Percentiles rank a stretch among this genome's conserved stretches.
phyloP scores from a whole-genome alignment of 2,888 invertebrate genomes.

The Temnothorax unifasciatus region DNA sequence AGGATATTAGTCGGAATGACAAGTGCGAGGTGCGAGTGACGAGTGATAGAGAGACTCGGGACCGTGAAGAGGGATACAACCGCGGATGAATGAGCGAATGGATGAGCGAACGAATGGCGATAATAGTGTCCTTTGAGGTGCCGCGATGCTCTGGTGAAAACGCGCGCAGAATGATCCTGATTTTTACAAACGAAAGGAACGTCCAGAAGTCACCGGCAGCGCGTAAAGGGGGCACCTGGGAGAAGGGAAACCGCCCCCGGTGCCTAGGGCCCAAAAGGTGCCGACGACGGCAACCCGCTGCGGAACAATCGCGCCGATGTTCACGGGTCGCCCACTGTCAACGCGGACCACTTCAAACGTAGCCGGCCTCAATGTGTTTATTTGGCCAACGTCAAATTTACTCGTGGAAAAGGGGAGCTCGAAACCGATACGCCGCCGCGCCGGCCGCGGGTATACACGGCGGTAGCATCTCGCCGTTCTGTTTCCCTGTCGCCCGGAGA shows the following conservation, averaged over 20 bases:
- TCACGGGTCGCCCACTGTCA: conserved; percentile 74
- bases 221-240: conserved; percentile 40
- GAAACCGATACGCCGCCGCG: conserved; percentile 56
- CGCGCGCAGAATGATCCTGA: conserved; percentile 69
- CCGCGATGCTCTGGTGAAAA: conserved; percentile 38
- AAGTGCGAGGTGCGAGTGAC: conserved; percentile 33
- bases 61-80: neutral
- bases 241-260: conserved; percentile 59
- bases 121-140: conserved; percentile 69
- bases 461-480: conserved; percentile 52
- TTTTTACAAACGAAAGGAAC: conserved; percentile 59
- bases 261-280: conserved; percentile 55
- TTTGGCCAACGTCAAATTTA: conserved; percentile 86
- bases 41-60: conserved; percentile 31
- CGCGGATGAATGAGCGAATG: conserved; percentile 41
- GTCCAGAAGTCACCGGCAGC: conserved; percentile 51
- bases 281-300: conserved; percentile 64
- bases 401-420: conserved; percentile 71
- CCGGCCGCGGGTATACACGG: conserved; percentile 17
- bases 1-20: neutral
- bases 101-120: conserved; percentile 59
- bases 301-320: conserved; percentile 72
- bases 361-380: conserved; percentile 85
- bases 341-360: conserved; percentile 84
- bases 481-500: conserved; percentile 33